Percentiles rank a stretch among this genome's conserved stretches.
These are phyloP conservation scores for Unio pictorum DNA, from an alignment of 2,888 invertebrate genomes.

Conservation along the genomic window DNA sequence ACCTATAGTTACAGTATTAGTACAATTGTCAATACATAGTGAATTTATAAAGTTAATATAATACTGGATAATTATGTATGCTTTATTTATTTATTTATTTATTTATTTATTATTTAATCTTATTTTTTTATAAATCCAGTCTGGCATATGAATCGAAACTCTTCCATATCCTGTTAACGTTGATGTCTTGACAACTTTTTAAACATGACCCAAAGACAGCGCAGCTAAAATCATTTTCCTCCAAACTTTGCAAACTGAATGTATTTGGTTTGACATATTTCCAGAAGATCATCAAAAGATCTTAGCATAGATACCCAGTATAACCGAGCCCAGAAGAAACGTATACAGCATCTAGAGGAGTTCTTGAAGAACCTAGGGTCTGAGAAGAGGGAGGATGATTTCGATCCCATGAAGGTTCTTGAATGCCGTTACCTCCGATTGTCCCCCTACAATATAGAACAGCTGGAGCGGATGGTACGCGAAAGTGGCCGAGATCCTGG, in stretches of 20 bases:
- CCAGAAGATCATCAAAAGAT: constrained; percentile 26
- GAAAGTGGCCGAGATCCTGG: constrained; percentile 47
- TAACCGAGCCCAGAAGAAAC: constrained; percentile 36
- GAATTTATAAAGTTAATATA: no score
- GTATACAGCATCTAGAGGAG: constrained; percentile 41
- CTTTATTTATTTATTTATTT: no score
- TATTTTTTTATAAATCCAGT: no score
- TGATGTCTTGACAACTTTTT: no score
- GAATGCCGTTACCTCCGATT: constrained; percentile 54
- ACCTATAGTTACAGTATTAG: no score
- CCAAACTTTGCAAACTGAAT: neutral
- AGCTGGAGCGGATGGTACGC: constrained; percentile 44
- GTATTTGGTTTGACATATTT: neutral
- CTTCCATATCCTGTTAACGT: no score
- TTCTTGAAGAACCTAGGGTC: constrained; percentile 30
- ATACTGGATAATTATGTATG: no score
- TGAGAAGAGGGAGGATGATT: constrained; percentile 9
- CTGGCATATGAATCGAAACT: no score
- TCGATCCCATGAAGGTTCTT: constrained; percentile 40
- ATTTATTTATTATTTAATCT: no score
- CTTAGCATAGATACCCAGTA: constrained; percentile 18
- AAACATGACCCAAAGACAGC: no score
- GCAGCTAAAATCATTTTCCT: no score
- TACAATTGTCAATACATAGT: no score
- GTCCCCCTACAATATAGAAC: constrained; percentile 45